Evolutionary conservation across 2,888 invertebrate species (phyloP), one percentile per base, ranked within the genome.

Genomic region (Agonum fuliginosum): DNA sequence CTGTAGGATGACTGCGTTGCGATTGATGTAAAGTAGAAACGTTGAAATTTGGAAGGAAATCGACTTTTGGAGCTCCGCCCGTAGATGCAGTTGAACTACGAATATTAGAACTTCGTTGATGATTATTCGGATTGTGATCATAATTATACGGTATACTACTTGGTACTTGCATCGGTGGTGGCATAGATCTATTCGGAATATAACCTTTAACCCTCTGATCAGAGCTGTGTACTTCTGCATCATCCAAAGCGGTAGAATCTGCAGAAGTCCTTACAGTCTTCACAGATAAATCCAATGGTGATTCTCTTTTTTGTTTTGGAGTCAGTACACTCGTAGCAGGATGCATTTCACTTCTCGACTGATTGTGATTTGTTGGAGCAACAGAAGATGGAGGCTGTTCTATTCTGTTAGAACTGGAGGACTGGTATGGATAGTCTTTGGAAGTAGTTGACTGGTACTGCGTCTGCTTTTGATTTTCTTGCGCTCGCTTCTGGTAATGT

Each of bases 201-300:
- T 87, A 86, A 72, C 86, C 83, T 81, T 80, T 79, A 46, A 70
- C 8, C 71, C 80, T 81, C 22, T 80, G 79, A 41, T 83, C 83
- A 72, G 83, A 83, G 70, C 83, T 83, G 19, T 80, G 80, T 12
- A 88, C 88, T 82, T 91, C 91, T 10, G 88, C 86, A 73, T 91
- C 91, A 82, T 93, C 93, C 83, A 91, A 91, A 10, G 94, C 93
- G 0, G 96, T 96, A 0, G 96, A 96, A 86, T 96, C 96, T 0
- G 96, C 95, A 2, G 95, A 93, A 69, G 95, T 95, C 84, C 95
- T 92, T 0, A 96, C 93, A 0, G 96, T 96, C 86, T 96, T 96
- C 54, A 96, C 95, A 0, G 96, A 96, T 71, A 97, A 88, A 87
- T 97, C 97, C 78, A 97, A 87, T 0, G 96, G 96, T 6, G 95